phyloP scores from a whole-genome alignment of 37 sponge, comb jelly and placozoan genomes.

The Agelas oroides region DNA sequence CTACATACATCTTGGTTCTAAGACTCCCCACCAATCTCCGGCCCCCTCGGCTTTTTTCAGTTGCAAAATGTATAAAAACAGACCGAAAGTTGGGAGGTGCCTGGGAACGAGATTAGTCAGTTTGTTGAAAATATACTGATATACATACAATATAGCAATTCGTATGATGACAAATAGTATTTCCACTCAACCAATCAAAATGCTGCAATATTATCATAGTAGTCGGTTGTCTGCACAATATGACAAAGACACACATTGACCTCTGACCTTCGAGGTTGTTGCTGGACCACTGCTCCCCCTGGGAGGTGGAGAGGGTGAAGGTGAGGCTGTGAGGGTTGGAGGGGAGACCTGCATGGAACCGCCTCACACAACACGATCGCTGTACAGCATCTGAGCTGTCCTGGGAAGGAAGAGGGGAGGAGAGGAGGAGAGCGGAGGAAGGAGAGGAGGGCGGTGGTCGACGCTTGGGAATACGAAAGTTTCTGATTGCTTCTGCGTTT shows the following conservation, averaged over 20 bases:
- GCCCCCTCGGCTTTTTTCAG: too few relatives aligned
- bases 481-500: conserved; percentile 15
- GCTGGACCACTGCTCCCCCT: conserved; percentile 36
- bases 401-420: neutral
- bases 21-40: too few relatives aligned
- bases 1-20: too few relatives aligned
- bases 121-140: too few relatives aligned
- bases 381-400: conserved; percentile 24
- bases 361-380: neutral
- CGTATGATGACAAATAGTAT: too few relatives aligned
- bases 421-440: neutral
- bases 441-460: neutral
- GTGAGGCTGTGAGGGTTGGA: neutral
- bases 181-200: too few relatives aligned
- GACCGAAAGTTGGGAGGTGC: too few relatives aligned
- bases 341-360: neutral
- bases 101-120: too few relatives aligned
- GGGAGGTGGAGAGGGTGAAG: conserved; percentile 12
- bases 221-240: too few relatives aligned
- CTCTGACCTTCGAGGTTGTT: conserved; percentile 34
- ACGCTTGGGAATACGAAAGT: conserved; percentile 49
- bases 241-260: neutral
- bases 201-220: too few relatives aligned
- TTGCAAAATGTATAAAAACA: too few relatives aligned
- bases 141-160: too few relatives aligned